phyloP scores from a whole-genome alignment of 2,113 vertebrate genomes.

The Ailuropoda melanoleuca region DNA sequence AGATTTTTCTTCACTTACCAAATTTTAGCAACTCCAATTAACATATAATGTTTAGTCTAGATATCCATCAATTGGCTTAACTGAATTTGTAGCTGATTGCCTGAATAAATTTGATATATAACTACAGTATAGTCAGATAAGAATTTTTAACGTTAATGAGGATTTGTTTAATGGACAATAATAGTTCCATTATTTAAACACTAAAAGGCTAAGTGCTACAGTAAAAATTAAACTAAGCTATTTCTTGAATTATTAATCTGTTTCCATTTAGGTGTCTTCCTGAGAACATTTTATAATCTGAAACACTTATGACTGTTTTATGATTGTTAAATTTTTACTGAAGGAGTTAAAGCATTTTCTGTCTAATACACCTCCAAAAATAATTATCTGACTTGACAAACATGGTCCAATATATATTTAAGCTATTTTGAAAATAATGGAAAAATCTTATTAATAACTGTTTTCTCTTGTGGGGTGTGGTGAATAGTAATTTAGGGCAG shows the following conservation, averaged over 20 bases:
- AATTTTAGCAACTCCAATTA: slow-evolving; percentile 17
- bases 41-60: background rate
- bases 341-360: slow-evolving; percentile 39
- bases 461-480: slow-evolving; percentile 62
- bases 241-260: slow-evolving; percentile 36
- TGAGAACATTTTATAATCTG: slow-evolving; percentile 19
- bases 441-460: slow-evolving; percentile 48
- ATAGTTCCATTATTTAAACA: slow-evolving; percentile 27
- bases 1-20: slow-evolving; percentile 6
- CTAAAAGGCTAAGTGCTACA: background rate
- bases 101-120: background rate
- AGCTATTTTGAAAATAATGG: slow-evolving; percentile 64
- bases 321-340: slow-evolving; percentile 24
- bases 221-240: background rate
- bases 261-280: background rate
- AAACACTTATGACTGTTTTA: background rate
- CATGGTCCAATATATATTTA: background rate
- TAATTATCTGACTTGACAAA: slow-evolving; percentile 37
- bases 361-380: background rate
- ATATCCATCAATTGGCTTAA: background rate
- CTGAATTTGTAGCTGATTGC: background rate
- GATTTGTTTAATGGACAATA: background rate
- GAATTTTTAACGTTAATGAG: slow-evolving; percentile 14
- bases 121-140: background rate
- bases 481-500: slow-evolving; percentile 62